Percentiles rank a stretch among this genome's conserved stretches.
Conservation (phyloP, 2,797 vertebrate genomes). For the Pogonophryne albipinna region DNA sequence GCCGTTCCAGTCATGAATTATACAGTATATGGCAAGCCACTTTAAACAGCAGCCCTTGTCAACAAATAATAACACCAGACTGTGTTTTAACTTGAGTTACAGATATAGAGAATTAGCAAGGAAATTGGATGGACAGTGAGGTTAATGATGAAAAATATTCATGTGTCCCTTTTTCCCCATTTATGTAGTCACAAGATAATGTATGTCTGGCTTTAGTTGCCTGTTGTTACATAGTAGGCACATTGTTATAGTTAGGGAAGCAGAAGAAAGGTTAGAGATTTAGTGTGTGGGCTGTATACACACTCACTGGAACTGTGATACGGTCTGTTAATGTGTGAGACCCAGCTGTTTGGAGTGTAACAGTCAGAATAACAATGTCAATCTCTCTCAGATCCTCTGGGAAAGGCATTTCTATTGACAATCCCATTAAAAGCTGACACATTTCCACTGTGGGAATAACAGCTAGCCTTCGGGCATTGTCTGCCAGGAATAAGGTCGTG, state of each 20-base stretch:
- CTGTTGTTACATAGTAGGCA: constrained; percentile 29
- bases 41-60: constrained; percentile 83
- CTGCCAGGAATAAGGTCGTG: constrained; percentile 67
- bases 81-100: constrained; percentile 66
- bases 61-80: constrained; percentile 79
- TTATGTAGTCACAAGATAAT: constrained; percentile 48
- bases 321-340: constrained; percentile 67
- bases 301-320: constrained; percentile 12
- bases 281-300: constrained; percentile 1
- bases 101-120: constrained; percentile 52
- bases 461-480: constrained; percentile 69
- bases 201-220: constrained; percentile 14
- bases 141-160: constrained; percentile 56
- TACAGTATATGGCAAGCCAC: constrained; percentile 80
- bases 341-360: constrained; percentile 67
- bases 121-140: constrained; percentile 30
- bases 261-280: constrained; percentile 29
- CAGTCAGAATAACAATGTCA: constrained; percentile 78
- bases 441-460: constrained; percentile 77
- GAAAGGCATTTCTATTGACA: constrained; percentile 76
- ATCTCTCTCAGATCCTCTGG: constrained; percentile 70
- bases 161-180: constrained; percentile 45
- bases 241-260: constrained; percentile 17
- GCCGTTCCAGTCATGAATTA: constrained; percentile 83
- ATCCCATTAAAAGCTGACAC: constrained; percentile 80